Conservation (phyloP, 1,140 invertebrate species). For the Drosophila equinoxialis region DNA sequence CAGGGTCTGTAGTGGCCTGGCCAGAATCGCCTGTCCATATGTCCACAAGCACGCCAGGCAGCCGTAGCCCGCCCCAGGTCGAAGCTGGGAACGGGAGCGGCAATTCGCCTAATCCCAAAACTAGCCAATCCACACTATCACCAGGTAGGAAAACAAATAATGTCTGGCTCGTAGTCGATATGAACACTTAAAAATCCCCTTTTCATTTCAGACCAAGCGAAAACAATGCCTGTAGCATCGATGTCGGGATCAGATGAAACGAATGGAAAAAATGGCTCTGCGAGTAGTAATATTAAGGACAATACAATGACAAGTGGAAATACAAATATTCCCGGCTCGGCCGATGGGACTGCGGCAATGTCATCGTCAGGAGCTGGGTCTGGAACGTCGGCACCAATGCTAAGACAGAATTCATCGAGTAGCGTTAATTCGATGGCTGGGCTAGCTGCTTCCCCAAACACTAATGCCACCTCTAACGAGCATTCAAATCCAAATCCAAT, state of each 20-base stretch:
- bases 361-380: slow-evolving; percentile 18
- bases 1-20: neutral
- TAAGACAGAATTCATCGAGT: slow-evolving; percentile 47
- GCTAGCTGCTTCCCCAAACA: slow-evolving; percentile 38
- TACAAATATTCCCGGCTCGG: slow-evolving; percentile 7
- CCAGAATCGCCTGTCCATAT: slow-evolving; percentile 33
- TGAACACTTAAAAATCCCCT: neutral
- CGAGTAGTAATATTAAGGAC: slow-evolving; percentile 28
- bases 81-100: slow-evolving; percentile 18
- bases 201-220: slow-evolving; percentile 39
- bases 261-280: slow-evolving; percentile 18
- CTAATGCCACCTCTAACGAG: slow-evolving; percentile 28
- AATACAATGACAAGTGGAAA: slow-evolving; percentile 25
- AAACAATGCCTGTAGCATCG: slow-evolving; percentile 31
- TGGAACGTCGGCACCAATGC: neutral
- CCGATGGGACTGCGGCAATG: slow-evolving; percentile 22
- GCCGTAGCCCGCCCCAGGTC: slow-evolving; percentile 42
- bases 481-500: slow-evolving; percentile 46
- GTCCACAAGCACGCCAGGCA: slow-evolving; percentile 51
- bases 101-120: slow-evolving; percentile 53
- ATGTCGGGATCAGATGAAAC: slow-evolving; percentile 40
- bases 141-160: slow-evolving; percentile 45
- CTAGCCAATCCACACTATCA: slow-evolving; percentile 38
- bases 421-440: slow-evolving; percentile 37
- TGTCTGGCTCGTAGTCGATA: neutral